Conservation (phyloP, 2,797 vertebrate species). For the Garrulus glandarius region DNA sequence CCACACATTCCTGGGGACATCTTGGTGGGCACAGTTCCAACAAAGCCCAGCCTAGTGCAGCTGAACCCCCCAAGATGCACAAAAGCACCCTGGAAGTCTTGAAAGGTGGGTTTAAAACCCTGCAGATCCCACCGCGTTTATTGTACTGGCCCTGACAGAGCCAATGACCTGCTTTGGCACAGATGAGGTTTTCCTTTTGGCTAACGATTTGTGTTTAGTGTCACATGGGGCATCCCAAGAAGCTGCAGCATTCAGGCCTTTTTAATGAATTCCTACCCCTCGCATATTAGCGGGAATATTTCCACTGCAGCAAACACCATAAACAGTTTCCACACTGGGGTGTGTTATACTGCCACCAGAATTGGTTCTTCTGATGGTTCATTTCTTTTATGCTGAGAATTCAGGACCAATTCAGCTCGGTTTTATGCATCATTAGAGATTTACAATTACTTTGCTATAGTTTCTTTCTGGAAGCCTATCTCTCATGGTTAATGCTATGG, state of each 20-base stretch:
- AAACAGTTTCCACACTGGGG: constrained; percentile 49
- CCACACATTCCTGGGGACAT: fast-evolving
- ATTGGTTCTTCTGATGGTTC: constrained; percentile 61
- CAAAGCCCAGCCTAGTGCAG: background rate
- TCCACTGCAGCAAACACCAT: constrained; percentile 50
- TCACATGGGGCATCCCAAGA: background rate
- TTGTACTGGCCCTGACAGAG: background rate
- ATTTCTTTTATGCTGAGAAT: constrained; percentile 66
- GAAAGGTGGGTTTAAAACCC: background rate
- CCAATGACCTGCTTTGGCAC: background rate
- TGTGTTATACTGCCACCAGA: constrained; percentile 55
- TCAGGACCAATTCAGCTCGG: constrained; percentile 60
- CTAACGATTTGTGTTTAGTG: background rate
- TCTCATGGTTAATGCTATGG: constrained; percentile 57
- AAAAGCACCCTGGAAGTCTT: background rate
- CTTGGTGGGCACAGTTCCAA: background rate
- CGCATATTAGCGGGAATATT: constrained; percentile 43
- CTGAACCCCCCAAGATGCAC: fast-evolving
- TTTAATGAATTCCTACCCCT: constrained; percentile 29
- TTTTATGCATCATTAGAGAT: constrained; percentile 74
- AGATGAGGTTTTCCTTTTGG: background rate
- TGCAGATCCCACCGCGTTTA: fast-evolving
- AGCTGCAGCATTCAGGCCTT: background rate
- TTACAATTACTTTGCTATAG: constrained; percentile 71
- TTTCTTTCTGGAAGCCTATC: constrained; percentile 59